Evolutionary conservation across 2,888 invertebrate genomes (phyloP).

Genomic region (Parnassius apollo): DNA sequence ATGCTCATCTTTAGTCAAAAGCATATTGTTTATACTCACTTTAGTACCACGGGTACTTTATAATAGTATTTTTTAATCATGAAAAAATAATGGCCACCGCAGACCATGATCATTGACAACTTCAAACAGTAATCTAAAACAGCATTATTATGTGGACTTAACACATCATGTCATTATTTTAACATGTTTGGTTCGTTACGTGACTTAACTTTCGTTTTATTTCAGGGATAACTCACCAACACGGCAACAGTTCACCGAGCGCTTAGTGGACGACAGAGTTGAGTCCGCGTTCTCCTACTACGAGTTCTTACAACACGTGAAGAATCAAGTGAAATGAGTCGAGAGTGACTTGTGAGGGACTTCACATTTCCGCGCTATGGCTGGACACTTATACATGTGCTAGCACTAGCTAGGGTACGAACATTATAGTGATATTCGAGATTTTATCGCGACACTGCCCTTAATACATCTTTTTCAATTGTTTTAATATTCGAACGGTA

Average conservation of each 20-base stretch:
- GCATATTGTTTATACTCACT: too few relatives aligned
- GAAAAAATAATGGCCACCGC: too few relatives aligned
- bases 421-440: constrained; percentile 15
- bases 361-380: constrained; percentile 31
- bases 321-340: constrained; percentile 91
- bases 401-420: neutral
- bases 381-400: constrained; percentile 27
- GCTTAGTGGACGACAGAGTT: constrained; percentile 95
- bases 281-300: constrained; percentile 97
- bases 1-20: too few relatives aligned
- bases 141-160: too few relatives aligned
- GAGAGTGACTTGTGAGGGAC: constrained; percentile 41
- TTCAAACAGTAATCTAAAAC: too few relatives aligned
- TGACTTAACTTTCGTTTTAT: constrained; percentile 53
- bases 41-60: too few relatives aligned
- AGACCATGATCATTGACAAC: too few relatives aligned
- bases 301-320: constrained; percentile 98
- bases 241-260: constrained; percentile 90
- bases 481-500: neutral
- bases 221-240: constrained; percentile 95
- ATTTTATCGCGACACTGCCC: constrained; percentile 25
- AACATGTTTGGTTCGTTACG: too few relatives aligned
- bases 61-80: too few relatives aligned
- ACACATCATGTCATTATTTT: too few relatives aligned
- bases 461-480: neutral